A percentile compares a stretch with the other conserved stretches of the same genome.
phyloP scores from a whole-genome alignment of 1,140 invertebrate species.

The Trachymyrmex septentrionalis region DNA sequence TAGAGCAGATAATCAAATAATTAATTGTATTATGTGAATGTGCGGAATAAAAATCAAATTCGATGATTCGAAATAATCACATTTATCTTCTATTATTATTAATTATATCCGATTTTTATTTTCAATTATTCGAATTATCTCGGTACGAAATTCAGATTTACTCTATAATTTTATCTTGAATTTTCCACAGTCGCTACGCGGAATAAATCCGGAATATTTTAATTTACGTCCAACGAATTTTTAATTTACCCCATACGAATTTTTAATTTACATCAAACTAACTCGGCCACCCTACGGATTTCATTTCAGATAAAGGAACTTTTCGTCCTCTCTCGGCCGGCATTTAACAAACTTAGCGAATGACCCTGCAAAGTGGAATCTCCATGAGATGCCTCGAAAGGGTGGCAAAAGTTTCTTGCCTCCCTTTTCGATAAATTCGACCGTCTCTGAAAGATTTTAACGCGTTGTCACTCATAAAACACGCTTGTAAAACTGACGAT shows the following conservation, averaged over 20 bases:
- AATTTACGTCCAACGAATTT: constrained; percentile 27
- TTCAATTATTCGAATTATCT: constrained; percentile 15
- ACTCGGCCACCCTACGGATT: constrained; percentile 53
- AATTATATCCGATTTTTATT: not conserved
- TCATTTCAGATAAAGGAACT: constrained; percentile 75
- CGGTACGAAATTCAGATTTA: not conserved
- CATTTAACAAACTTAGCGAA: constrained; percentile 67
- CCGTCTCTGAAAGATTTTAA: not conserved
- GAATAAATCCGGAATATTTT: not conserved
- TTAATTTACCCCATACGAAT: constrained; percentile 49
- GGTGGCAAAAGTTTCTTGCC: constrained; percentile 2
- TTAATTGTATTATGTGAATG: not conserved
- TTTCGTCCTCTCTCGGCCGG: constrained; percentile 31
- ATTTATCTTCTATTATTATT: not conserved
- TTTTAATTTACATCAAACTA: constrained; percentile 59
- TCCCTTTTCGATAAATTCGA: constrained; percentile 30
- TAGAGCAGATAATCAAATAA: not conserved
- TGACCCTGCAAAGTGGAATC: constrained; percentile 11
- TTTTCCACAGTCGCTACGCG: not conserved
- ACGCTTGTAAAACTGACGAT: constrained; percentile 33
- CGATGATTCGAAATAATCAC: not conserved
- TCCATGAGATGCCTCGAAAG: constrained; percentile 15
- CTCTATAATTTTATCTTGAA: not conserved
- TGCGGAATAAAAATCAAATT: not conserved
- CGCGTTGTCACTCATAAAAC: constrained; percentile 14